Evolutionary conservation across 2,113 vertebrate species (phyloP), one percentile per base, ranked within the genome.

Genomic region (Triplophysa rosa): DNA sequence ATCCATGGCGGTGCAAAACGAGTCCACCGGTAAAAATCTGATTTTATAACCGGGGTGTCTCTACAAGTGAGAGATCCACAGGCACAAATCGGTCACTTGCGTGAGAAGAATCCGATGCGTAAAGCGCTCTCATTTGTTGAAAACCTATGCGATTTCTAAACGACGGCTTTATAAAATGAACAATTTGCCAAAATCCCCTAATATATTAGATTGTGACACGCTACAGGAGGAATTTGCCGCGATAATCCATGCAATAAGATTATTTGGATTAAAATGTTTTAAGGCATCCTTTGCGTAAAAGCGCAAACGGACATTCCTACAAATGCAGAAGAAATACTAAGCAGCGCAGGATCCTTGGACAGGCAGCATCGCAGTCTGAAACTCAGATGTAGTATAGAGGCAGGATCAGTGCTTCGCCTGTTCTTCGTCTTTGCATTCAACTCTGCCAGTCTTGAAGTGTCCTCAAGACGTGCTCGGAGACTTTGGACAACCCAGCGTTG

Each of bases 1-100:
- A 92, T 94, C 91, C 93, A 95, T 95, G 89, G 86, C 64, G 10
- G 49, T 29, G 56, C 11, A 58, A 58, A 79, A 64, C 33, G 66
- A 71, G 67, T 79, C 70, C 73, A 72, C 56, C 29, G 49, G 80
- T 83, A 16, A 71, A 62, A 83, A 73, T 79, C 40, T 79, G 37
- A 67, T 75, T 45, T 80, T 80, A 80, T 13, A 24, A 81, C 3
- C n/a, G 9, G n/a, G 24, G 40, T 29, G 19, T 58, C 11, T 61
- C 33, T 66, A 33, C 52, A 6, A 64, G 10, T 78, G 80, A 80
- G 58, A 63, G 56, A 68, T 80, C 61, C 42, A 26, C 49, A 37
- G 33, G 63, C 45, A 77, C 40, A 47, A 67, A 80, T 64, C 19
- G 54, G 54, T 58, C 54, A 58, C 54, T 58, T 21, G 16, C 16